Conservation (phyloP, 2,797 vertebrate species). For the Onychomys arenicola region DNA sequence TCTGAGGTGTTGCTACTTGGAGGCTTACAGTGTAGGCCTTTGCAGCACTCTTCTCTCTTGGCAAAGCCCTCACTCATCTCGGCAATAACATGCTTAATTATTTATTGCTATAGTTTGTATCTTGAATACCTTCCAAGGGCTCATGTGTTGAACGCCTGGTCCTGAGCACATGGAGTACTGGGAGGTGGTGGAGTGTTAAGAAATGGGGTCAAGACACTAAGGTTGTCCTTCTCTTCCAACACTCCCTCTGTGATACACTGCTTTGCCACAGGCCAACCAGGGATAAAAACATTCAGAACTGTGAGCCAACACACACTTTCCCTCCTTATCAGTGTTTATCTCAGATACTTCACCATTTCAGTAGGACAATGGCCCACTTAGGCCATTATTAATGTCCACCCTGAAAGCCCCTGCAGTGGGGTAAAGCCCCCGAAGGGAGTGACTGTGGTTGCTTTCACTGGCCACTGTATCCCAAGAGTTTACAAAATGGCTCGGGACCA, state of each 20-base stretch:
- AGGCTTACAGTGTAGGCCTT: conserved; percentile 1
- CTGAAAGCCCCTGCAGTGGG: not conserved
- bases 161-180: not conserved
- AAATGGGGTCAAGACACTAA: not conserved
- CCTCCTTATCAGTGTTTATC: not conserved
- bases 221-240: not conserved
- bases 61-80: not conserved
- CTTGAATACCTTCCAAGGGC: not conserved
- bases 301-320: not conserved
- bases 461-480: not conserved
- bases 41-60: not conserved
- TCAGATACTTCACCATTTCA: not conserved
- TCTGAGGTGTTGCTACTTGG: not conserved
- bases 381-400: not conserved
- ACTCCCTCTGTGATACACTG: no score
- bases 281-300: not conserved
- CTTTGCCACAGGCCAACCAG: not conserved
- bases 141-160: not conserved
- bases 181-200: not conserved
- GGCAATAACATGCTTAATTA: not conserved
- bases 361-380: not conserved
- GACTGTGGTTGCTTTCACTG: not conserved
- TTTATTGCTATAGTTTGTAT: not conserved
- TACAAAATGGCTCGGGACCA: not conserved
- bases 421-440: not conserved